Conservation (phyloP, 2,113 vertebrate species). For the Xenus cinereus region DNA sequence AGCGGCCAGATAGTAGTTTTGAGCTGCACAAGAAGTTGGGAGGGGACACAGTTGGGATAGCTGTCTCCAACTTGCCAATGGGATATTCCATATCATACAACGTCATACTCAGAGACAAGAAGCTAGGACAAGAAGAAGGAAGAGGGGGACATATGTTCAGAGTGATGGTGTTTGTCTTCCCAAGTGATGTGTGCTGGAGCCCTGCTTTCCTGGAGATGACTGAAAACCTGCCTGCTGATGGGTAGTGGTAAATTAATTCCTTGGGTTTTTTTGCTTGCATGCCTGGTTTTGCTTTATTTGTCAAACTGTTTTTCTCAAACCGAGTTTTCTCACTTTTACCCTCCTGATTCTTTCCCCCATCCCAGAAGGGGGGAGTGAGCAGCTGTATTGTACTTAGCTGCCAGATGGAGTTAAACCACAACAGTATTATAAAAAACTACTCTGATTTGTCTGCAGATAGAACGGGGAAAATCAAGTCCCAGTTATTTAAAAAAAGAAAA, state of each 20-base stretch:
- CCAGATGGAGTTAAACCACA: rapidly evolving
- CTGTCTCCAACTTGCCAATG: neutral
- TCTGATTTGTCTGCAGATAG: neutral
- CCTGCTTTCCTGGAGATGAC: neutral
- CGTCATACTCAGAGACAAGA: neutral
- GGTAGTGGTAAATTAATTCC: neutral
- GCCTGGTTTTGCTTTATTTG: rapidly evolving
- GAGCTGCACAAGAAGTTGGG: neutral
- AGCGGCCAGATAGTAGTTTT: rapidly evolving
- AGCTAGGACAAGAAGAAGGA: neutral
- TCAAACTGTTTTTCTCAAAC: neutral
- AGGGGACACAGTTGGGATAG: neutral
- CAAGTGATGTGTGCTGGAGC: rapidly evolving
- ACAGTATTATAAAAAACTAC: neutral
- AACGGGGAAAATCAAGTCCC: neutral
- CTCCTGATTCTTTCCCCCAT: neutral
- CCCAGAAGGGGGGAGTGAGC: rapidly evolving
- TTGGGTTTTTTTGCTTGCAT: neutral
- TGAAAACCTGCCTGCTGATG: rapidly evolving
- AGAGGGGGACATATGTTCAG: rapidly evolving
- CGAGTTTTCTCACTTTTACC: neutral
- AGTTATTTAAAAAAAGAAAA: neutral
- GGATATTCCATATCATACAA: neutral
- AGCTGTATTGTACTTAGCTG: rapidly evolving
- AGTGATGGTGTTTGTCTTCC: neutral